Conservation (phyloP, 2,888 invertebrate species). For the Drosophila gaucha region DNA sequence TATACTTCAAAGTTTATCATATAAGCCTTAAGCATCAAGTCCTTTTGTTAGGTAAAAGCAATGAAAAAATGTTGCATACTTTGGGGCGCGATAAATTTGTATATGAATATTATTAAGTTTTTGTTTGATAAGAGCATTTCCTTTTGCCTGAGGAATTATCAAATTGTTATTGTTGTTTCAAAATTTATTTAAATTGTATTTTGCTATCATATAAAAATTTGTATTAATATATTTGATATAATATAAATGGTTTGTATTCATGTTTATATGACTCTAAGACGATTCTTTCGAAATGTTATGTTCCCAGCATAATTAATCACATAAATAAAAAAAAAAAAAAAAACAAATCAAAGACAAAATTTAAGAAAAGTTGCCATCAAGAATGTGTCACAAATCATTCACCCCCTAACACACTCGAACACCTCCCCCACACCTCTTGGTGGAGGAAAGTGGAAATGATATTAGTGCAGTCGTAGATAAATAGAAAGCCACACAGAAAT, state of each 20-base stretch:
- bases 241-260: too few relatives aligned
- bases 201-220: too few relatives aligned
- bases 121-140: too few relatives aligned
- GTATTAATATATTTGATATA: too few relatives aligned
- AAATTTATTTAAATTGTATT: too few relatives aligned
- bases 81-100: neutral
- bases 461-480: constrained; percentile 68
- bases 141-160: too few relatives aligned
- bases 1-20: too few relatives aligned
- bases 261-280: too few relatives aligned
- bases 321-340: constrained; percentile 13
- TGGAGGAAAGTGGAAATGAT: constrained; percentile 65
- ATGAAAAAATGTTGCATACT: constrained; percentile 10
- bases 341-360: constrained; percentile 23
- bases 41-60: too few relatives aligned
- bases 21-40: too few relatives aligned
- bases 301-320: constrained; percentile 70
- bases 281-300: constrained; percentile 12
- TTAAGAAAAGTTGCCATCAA: constrained; percentile 49
- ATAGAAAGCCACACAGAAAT: constrained; percentile 64
- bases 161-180: too few relatives aligned
- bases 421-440: constrained; percentile 18
- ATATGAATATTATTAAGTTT: too few relatives aligned
- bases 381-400: constrained; percentile 81
- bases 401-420: constrained; percentile 45